Percentiles rank a stretch among this genome's conserved stretches.
Evolutionary conservation across 2,888 invertebrate genomes (phyloP).

Genomic region (Mythimna lalbum): DNA sequence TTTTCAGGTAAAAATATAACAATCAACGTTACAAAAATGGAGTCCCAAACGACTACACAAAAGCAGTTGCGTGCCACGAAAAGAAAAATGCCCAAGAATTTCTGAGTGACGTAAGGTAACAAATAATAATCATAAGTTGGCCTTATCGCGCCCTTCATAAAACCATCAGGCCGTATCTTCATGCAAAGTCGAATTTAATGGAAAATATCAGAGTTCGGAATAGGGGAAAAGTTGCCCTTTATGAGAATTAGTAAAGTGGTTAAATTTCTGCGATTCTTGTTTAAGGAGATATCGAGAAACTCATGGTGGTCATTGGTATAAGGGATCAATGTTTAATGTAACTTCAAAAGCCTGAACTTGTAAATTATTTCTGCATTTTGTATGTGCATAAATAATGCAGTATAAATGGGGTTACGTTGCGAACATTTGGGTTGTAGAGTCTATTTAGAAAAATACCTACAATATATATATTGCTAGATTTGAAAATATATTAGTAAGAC

Average conservation of each 20-base stretch:
- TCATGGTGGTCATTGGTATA: neutral
- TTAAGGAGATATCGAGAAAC: conserved; percentile 5
- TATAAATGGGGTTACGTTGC: too few species aligned
- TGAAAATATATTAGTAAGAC: too few species aligned
- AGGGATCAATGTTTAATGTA: neutral
- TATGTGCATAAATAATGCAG: too few species aligned
- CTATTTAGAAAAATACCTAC: too few species aligned
- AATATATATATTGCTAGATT: too few species aligned
- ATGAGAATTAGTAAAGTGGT: conserved; percentile 35
- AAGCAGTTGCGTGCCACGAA: conserved; percentile 54
- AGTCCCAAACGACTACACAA: conserved; percentile 32
- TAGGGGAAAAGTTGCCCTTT: conserved; percentile 40
- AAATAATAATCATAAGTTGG: conserved; percentile 65
- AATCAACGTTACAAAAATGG: conserved; percentile 23
- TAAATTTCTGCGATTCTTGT: conserved; percentile 22
- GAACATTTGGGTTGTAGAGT: too few species aligned
- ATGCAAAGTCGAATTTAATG: conserved; percentile 66
- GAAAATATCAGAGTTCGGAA: conserved; percentile 48
- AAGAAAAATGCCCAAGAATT: conserved; percentile 49
- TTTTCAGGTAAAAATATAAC: conserved; percentile 4
- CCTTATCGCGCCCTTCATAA: conserved; percentile 62
- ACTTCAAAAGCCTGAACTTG: neutral
- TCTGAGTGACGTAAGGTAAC: conserved; percentile 62
- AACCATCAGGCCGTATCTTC: conserved; percentile 62
- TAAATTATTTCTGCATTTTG: neutral